Base-by-base conservation (phyloP, 2,888 invertebrate genomes). In the Xylocampa areola region DNA sequence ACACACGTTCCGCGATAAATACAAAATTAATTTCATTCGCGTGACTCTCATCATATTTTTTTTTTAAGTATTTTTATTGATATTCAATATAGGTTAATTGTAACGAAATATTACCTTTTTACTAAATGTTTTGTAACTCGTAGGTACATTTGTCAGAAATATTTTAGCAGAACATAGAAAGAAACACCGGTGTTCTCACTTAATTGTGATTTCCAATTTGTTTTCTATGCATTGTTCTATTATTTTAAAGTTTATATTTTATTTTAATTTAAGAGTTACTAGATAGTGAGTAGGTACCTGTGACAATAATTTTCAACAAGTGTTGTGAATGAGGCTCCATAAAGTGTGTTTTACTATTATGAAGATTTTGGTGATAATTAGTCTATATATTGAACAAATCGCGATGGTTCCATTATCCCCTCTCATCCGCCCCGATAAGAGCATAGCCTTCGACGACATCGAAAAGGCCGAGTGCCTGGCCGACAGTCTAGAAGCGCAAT, bases 1-100 rank as follows among this genome's bases (percentile, higher is more conserved):
- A 27, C 54, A 68, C 72, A 72, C 68, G 68, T 54, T 27, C 29
- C 62, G 54, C 30, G 47, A 39, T 49, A 13, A 14, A 37, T 49
- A 32, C 40, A 10, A 45, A 45, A 30, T 39, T 35, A n/a, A 40
- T 39, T 16, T 41, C 19, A 45, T 25, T 57, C 29, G 58, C 47
- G 66, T 57, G 29, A 32, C 36, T 50, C 49, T 55, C 35, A 37
- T 57, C 29, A 10, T 6, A 8, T 21, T 17, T 27, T 35, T 59
- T 29, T 11, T 19, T 10, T 35, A 35, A 8, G 29, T 40, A 41
- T 29, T 17, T 35, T 36, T 35, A 39, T 2, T 35, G 8, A 7
- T 29, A 25, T 13, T 19, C 6, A 44, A 32, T 40, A 27, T 37
- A 30, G 21, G 11, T 1, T 48, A 43, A 43, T 32, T 43, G 23